Conservation (phyloP, 2,113 vertebrate genomes). For the Condylura cristata region DNA sequence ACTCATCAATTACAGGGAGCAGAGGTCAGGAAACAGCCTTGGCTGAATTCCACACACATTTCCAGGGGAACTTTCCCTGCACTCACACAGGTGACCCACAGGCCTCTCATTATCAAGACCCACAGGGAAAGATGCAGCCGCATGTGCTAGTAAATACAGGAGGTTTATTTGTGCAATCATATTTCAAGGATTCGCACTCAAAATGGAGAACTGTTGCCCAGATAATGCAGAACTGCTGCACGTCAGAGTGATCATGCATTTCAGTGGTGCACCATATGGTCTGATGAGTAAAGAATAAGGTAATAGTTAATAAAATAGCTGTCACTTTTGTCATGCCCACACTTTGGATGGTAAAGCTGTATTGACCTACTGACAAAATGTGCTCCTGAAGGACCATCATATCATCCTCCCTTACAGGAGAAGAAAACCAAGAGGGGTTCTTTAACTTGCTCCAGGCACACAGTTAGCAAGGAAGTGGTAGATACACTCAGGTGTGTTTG, state of each 20-base stretch:
- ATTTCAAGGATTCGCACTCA: constrained; percentile 29
- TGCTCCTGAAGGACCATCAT: neutral
- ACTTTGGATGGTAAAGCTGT: neutral
- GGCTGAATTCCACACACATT: neutral
- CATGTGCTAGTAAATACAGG: neutral
- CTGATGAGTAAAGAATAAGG: constrained; percentile 20
- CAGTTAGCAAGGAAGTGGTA: neutral
- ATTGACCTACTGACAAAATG: neutral
- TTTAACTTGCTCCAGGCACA: neutral
- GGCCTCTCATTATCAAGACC: neutral
- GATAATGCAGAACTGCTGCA: neutral
- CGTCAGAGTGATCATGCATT: neutral
- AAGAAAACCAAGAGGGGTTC: neutral
- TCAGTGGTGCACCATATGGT: neutral
- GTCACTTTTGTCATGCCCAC: neutral
- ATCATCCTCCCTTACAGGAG: neutral
- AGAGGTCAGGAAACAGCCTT: neutral
- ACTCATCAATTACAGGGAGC: neutral
- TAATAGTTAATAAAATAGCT: neutral
- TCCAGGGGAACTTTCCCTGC: neutral
- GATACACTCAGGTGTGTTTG: neutral
- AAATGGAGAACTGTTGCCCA: neutral
- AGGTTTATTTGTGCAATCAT: constrained; percentile 8
- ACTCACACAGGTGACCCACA: neutral
- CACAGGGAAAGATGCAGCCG: neutral